Base-by-base conservation (phyloP, 2,888 invertebrate genomes). In the Phania funesta region DNA sequence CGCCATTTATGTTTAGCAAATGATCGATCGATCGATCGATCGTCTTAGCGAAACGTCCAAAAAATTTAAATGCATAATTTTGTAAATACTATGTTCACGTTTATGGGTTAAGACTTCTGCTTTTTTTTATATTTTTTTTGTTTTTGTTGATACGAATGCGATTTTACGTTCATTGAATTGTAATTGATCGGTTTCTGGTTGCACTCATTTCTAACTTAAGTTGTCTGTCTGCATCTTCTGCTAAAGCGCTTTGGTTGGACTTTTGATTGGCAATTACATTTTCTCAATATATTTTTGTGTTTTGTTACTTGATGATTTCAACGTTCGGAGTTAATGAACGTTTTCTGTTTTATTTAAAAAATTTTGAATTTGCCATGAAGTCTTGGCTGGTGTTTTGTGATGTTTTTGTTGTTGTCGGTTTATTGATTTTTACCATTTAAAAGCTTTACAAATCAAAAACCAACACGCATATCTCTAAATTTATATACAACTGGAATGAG, bases 111-210 rank as follows among this genome's bases (percentile, higher is more conserved):
- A 75, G 48, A 38, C 67, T 44, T 18, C 41, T 44, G n/a, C 35
- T 74, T 58, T 62, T 62, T 46, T 71, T 62, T 48, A 52, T 13
- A 60, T 50, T 11, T 11, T 38, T 48, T 35, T 6, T 11, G 48
- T 48, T 54, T 56, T 56, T n/a, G 46, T 75, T 11, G 18, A n/a
- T 60, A 60, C 50, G 52, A 64, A 74, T 68, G 60, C 26, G 1
- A 62, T 62, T 77, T 62, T 65, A 62, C 62, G 68, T 68, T 77
- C 35, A 62, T 77, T 68, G 68, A 62, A 54, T 70, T 77, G 52
- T 13, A 62, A 62, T 62, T 65, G 54, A 35, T 46, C 46, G 44
- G 56, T 46, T 65, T 54, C n/a, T 74, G 64, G 64, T 64, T 26
- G 22, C 62, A 77, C 62, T 62, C 68, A 62, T 68, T 68, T 67